These are phyloP conservation scores for Merodon equestris DNA, from an alignment of 2,888 invertebrate genomes.

Conservation along the genomic window DNA sequence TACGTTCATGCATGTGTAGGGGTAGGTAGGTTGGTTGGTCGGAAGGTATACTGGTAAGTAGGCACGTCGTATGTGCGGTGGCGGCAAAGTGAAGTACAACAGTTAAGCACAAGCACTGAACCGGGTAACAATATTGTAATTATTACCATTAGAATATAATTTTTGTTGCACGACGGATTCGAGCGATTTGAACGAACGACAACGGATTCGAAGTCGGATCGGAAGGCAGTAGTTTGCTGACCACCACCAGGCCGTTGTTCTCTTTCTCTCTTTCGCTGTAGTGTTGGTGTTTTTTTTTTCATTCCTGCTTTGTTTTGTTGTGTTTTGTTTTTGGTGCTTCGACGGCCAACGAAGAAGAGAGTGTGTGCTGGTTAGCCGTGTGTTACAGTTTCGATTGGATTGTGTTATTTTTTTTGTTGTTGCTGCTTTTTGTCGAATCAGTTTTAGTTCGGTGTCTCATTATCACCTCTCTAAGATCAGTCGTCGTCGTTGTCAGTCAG, in stretches of 20 bases:
- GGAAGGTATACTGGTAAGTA: constrained; percentile 23
- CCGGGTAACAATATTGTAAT: constrained; percentile 78
- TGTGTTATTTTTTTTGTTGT: constrained; percentile 52
- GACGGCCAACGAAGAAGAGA: constrained; percentile 12
- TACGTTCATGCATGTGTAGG: constrained; percentile 56
- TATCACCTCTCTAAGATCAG: constrained; percentile 68
- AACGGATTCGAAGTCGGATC: constrained; percentile 36
- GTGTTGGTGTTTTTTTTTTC: constrained; percentile 9
- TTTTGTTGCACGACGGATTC: constrained; percentile 59
- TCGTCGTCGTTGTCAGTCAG: constrained; percentile 38
- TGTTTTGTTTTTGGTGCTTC: constrained; percentile 14
- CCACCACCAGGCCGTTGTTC: constrained; percentile 51
- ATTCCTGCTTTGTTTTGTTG: not conserved
- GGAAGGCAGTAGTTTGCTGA: constrained; percentile 29
- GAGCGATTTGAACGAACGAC: constrained; percentile 6
- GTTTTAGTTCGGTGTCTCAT: constrained; percentile 57
- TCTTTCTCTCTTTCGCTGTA: constrained; percentile 31
- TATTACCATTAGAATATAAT: constrained; percentile 63
- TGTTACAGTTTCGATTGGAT: constrained; percentile 67
- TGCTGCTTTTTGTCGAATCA: constrained; percentile 50
- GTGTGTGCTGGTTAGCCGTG: constrained; percentile 35
- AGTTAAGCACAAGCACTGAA: constrained; percentile 79
- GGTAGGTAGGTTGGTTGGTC: constrained; percentile 17
- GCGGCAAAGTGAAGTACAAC: constrained; percentile 72
- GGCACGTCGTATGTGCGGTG: constrained; percentile 65